Evolutionary conservation across 2,888 invertebrate species (phyloP).

Genomic region (Euzophera pinguis): DNA sequence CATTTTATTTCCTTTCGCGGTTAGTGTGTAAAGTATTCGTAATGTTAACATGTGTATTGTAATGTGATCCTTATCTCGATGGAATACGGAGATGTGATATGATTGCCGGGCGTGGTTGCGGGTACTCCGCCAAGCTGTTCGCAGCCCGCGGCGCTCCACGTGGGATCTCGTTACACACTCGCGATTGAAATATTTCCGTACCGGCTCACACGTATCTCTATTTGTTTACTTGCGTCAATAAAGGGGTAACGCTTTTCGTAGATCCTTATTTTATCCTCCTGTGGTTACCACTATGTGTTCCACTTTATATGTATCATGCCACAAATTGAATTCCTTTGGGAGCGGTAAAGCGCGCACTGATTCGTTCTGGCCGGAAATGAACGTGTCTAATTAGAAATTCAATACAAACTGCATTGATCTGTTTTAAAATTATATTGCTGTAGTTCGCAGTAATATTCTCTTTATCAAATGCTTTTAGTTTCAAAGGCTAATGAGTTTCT

Average conservation of each 20-base stretch:
- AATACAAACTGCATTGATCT: constrained; percentile 35
- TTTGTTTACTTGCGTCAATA: constrained; percentile 42
- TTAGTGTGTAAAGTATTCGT: constrained; percentile 15
- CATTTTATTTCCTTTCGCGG: constrained; percentile 21
- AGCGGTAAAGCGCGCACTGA: constrained; percentile 7
- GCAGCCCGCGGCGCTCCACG: constrained; percentile 29
- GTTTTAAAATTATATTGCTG: constrained; percentile 33
- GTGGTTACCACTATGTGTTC: constrained; percentile 21
- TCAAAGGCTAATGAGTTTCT: constrained; percentile 20
- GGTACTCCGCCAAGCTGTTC: constrained; percentile 18
- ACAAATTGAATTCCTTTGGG: constrained; percentile 9
- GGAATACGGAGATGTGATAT: neutral
- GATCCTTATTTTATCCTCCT: constrained; percentile 31
- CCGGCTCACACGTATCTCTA: constrained; percentile 37
- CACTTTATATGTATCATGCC: neutral
- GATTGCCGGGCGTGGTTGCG: constrained; percentile 11
- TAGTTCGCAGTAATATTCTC: constrained; percentile 31
- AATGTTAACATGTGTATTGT: constrained; percentile 1
- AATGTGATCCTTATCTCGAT: constrained; percentile 7
- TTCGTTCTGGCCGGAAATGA: constrained; percentile 23
- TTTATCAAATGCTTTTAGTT: constrained; percentile 23
- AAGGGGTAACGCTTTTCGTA: constrained; percentile 29
- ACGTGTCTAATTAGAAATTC: constrained; percentile 34
- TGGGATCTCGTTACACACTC: constrained; percentile 45
- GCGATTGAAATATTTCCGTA: constrained; percentile 48